Base-by-base conservation (phyloP, 2,797 vertebrate species). In the Gila robusta region DNA sequence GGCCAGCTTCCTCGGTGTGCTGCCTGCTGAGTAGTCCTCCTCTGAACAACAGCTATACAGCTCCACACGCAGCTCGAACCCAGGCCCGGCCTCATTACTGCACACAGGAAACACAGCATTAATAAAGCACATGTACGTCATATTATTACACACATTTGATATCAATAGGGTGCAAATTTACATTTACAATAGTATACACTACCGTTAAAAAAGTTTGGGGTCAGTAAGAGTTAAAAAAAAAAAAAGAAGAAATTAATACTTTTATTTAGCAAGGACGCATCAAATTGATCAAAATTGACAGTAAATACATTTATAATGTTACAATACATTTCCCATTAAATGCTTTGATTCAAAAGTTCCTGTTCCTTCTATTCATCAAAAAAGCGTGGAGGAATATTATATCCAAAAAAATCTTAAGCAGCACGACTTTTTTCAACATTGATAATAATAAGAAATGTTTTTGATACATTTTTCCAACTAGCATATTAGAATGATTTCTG, bases 31-130 rank as follows among this genome's bases (percentile, higher is more conserved):
- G 52, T 95, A 96, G 81, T 97, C 97, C 0, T 97, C 98, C 74
- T 97, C 96, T 5, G 97, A 94, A 81, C 96, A 96, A 88, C 97
- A 98, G 82, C 98, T 98, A 87, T 98, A 99, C 47, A 98, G 93
- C 93, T 98, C 97, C 39, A 98, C 92, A 1, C 96, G 95, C 90
- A 99, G 94, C 91, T 97, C 96, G 5, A 99, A 99, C 49, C 95
- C 95, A 0, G 97, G 97, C 41, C 95, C 91, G 0, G 96, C 97
- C 67, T 97, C 97, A 0, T 90, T 93, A 90, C 98, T 98, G 90
- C 56, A 74, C 23, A 73, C 16, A 64, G 62, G 32, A 66, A 52
- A 84, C 39, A 85, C 67, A 85, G 74, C 59, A 67, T 32, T 14
- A 78, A 62, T 39, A 14, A 56, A 59, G 52, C 76, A 5, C 14